Evolutionary conservation across 2,113 vertebrate species (phyloP), one percentile per base, ranked within the genome.

Genomic region (Typhlomys cinereus): DNA sequence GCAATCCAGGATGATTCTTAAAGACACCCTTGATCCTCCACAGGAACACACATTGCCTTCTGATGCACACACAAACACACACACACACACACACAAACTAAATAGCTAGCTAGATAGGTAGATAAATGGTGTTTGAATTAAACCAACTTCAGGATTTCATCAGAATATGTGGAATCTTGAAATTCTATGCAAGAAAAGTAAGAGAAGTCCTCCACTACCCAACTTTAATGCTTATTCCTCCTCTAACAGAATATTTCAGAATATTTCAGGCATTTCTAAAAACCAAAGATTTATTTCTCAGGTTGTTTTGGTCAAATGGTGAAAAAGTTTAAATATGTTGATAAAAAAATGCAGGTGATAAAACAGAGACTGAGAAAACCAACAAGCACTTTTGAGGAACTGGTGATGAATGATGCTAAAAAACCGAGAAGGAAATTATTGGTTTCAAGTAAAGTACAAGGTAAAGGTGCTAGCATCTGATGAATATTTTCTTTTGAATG

Each of bases 361-460:
- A 84, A 69, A 7, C 23, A 3, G 7, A 50, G 46, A 20, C 4
- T 48, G 23, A 46, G 9, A 46, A 82, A n/a, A 6, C 0, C 50
- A 18, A n/a, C 4, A 74, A 61, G 1, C 0, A 0, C 7, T 61
- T 83, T 64, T 18, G 39, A 48, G 39, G 34, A 54, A 12, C 76
- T 91, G 75, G 18, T 61, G 12, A 67, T 48, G 25, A 64, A 36
- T 52, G 1, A 7, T 59, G 4, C 41, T 25, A 5, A 66, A 82
- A 88, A 83, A 75, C n/a, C n/a, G n/a, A 27, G 1, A 9, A 89
- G 12, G 20, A 36, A 61, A 0, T 70, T n/a, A n/a, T n/a, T n/a
- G n/a, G n/a, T n/a, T 1, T 1, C 12, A 76, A 13, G 7, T 36
- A 34, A 50, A 12, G 31, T 17, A 1, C 1, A 76, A 14, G 25